phyloP scores from a whole-genome alignment of 2,888 invertebrate species.

The Eutolmus rufibarbis region DNA sequence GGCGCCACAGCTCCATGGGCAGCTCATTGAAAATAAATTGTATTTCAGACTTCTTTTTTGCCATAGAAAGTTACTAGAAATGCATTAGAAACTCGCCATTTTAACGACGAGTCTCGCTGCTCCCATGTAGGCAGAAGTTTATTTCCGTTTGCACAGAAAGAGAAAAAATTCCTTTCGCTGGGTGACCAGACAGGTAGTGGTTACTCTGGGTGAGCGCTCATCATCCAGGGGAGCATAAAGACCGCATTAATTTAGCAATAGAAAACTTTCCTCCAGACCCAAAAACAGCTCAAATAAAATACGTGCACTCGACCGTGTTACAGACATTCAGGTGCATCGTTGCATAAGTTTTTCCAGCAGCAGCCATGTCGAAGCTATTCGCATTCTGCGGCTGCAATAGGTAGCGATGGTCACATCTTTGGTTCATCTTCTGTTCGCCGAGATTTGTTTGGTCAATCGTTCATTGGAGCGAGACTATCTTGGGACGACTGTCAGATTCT shows the following conservation, averaged over 20 bases:
- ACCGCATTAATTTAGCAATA: background rate
- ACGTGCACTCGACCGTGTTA: background rate
- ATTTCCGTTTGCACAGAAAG: background rate
- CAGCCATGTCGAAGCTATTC: background rate
- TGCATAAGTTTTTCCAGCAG: background rate
- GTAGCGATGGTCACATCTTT: constrained; percentile 6
- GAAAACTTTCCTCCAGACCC: background rate
- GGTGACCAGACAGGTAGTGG: background rate
- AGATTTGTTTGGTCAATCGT: constrained; percentile 26
- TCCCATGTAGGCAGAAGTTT: background rate
- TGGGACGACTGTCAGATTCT: background rate
- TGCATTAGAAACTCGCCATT: background rate
- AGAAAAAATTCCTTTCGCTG: background rate
- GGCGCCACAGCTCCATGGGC: background rate
- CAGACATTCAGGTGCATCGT: background rate
- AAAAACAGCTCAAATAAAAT: background rate
- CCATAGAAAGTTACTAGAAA: background rate
- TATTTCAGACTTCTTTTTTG: background rate
- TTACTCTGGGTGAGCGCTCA: background rate
- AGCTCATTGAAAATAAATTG: background rate
- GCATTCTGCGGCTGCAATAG: background rate
- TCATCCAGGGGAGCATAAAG: background rate
- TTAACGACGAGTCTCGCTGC: background rate
- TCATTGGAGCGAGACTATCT: background rate
- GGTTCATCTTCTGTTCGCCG: background rate